Percentiles rank a stretch among this genome's conserved stretches.
Evolutionary conservation across 2,888 invertebrate species (phyloP).

Genomic region (Drepana falcataria): DNA sequence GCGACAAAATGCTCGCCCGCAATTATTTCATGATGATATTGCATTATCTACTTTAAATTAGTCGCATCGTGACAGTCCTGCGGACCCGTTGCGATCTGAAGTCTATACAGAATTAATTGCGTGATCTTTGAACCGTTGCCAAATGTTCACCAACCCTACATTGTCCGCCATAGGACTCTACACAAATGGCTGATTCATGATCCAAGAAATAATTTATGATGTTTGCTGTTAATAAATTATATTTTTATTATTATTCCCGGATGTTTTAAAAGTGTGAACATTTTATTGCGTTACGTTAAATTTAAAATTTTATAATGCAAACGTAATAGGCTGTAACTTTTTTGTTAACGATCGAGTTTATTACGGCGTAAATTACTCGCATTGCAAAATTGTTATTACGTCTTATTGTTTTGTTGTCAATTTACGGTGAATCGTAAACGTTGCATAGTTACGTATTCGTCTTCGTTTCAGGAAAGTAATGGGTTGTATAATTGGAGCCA

Average conservation of each 20-base stretch:
- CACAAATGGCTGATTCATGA: constrained; percentile 35
- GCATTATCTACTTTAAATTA: constrained; percentile 53
- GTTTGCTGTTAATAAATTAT: constrained; percentile 4
- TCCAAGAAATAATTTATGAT: constrained; percentile 17
- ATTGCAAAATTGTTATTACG: constrained; percentile 22
- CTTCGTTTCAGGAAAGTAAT: background rate
- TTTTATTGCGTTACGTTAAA: constrained; percentile 24
- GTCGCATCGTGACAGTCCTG: constrained; percentile 64
- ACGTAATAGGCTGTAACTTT: constrained; percentile 32
- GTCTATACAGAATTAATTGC: constrained; percentile 62
- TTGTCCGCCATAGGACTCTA: constrained; percentile 22
- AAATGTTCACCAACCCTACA: constrained; percentile 45
- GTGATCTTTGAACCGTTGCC: constrained; percentile 67
- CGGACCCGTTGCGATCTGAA: constrained; percentile 54
- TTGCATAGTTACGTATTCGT: constrained; percentile 1
- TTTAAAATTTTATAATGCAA: constrained; percentile 28
- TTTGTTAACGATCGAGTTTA: constrained; percentile 40
- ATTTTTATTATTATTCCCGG: constrained; percentile 1
- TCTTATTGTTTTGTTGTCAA: constrained; percentile 17
- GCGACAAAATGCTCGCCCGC: constrained; percentile 40
- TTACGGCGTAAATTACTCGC: constrained; percentile 34
- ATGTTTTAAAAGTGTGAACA: constrained; percentile 4
- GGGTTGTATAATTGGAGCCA: background rate
- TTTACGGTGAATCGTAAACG: background rate
- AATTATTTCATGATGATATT: constrained; percentile 61